Conservation (phyloP, 2,113 vertebrate species). For the Seriola quinqueradiata region DNA sequence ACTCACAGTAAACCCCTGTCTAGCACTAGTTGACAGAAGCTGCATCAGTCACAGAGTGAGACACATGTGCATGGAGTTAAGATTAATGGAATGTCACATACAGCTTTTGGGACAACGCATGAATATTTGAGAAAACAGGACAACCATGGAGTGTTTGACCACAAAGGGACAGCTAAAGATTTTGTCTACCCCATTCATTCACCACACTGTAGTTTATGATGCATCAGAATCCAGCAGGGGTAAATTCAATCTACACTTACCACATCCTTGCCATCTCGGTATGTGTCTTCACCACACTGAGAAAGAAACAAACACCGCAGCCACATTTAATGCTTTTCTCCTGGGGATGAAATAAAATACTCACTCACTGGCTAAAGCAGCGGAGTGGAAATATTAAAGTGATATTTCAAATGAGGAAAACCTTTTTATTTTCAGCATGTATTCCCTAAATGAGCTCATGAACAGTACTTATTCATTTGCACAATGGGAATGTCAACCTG, state of each 20-base stretch:
- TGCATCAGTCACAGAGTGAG: constrained; percentile 54
- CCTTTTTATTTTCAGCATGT: constrained; percentile 53
- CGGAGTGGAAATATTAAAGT: constrained; percentile 60
- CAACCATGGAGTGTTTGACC: constrained; percentile 13
- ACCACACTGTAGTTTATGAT: constrained; percentile 24
- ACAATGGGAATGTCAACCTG: constrained; percentile 22
- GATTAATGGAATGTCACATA: constrained; percentile 24
- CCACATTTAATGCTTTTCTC: constrained; percentile 43
- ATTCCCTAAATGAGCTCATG: constrained; percentile 41
- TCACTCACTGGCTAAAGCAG: constrained; percentile 21
- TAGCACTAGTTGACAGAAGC: constrained; percentile 40
- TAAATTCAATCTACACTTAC: constrained; percentile 23
- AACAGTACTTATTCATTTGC: constrained; percentile 54
- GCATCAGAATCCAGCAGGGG: constrained; percentile 11
- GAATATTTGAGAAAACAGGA: constrained; percentile 16
- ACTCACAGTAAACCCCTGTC: constrained; percentile 46
- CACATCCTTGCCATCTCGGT: not conserved
- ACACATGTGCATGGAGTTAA: constrained; percentile 30
- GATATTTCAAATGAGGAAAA: constrained; percentile 61
- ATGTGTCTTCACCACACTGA: not conserved
- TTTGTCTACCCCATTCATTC: constrained; percentile 38
- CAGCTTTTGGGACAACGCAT: not conserved
- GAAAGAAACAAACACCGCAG: constrained; percentile 32
- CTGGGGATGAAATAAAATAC: constrained; percentile 31
- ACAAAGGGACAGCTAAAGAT: constrained; percentile 1